Base-by-base conservation (phyloP, 2,888 invertebrate species). In the Thysanoteuthis rhombus region DNA sequence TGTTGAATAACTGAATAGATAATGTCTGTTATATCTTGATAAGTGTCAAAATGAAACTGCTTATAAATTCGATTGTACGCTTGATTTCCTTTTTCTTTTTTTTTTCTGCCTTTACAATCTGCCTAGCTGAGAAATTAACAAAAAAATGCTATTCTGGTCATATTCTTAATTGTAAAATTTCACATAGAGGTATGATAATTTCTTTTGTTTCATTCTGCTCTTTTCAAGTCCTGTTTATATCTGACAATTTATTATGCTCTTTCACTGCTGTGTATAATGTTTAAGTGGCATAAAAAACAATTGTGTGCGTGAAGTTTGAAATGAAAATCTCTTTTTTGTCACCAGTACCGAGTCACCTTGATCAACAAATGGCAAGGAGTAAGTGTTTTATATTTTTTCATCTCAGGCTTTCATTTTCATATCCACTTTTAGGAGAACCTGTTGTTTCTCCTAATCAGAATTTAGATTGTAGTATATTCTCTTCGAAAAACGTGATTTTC, bases 191-290 rank as follows among this genome's bases (percentile, higher is more conserved):
- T 75, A 75, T 75, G n/a, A 32, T 75, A 75, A 32, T 75, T 75
- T 12, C 42, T 42, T 42, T n/a, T 75, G n/a, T 75, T 75, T 75
- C 75, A 8, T 75, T 75, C 75, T 75, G 75, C n/a, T 75, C 75
- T 32, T 75, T 75, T 75, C 32, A 75, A 75, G 32, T 75, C 75
- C 75, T 75, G 75, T 75, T 75, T 75, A 32, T 58, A 12, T 58
- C 58, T 58, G 47, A 47, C 47, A 19, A 58, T 75, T n/a, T 75
- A 32, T 75, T 16, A 75, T 75, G 75, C 75, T 75, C 75, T 75
- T 75, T 75, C 75, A 75, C 75, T 75, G 75, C 75, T 75, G 75
- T 75, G 75, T 75, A 75, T n/a, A 75, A 75, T 75, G 75, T 75
- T 75, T 75, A 75, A 75, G 75, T 75, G 75, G 75, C 75, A 75